Evolutionary conservation across 2,888 invertebrate genomes (phyloP), one percentile per base, ranked within the genome.

Genomic region (Magallana nippona): DNA sequence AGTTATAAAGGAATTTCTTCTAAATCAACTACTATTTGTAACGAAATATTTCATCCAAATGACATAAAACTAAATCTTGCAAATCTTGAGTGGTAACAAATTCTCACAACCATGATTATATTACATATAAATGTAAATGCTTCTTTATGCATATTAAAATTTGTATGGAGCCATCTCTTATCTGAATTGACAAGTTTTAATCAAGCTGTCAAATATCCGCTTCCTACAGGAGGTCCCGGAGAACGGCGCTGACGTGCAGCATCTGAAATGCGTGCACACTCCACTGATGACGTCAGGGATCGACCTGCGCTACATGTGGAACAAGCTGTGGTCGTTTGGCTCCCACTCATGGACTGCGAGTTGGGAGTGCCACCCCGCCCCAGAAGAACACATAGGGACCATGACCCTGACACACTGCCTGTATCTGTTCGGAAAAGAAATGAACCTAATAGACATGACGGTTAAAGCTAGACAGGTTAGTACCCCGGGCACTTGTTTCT

Each of bases 241-340:
- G 93, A 98, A 98, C 91, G 98, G 97, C 0, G 97, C 97, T 0
- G 98, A 98, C 91, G 95, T 97, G 1, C 96, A 97, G 0, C 98
- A 98, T 92, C 95, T 98, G 32, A 95, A 95, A 82, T 96, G 96
- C 0, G 96, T 98, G 0, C 98, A 98, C 89, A 96, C 96, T 0
- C 95, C 96, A 0, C 93, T 94, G 1, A 93, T 96, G 84, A 84
- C 96, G 55, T 95, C 95, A 84, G 95, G 96, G 27, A 92, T 94
- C 82, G 91, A 94, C 82, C 90, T 94, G 55, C 87, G 92, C 15
- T 86, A 86, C 78, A 93, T 92, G 89, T 93, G 94, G 82, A 91
- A 90, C 17, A 92, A 93, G 80, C 87, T 94, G 57, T 94, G 94
- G 88, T 92, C 93, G 13, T 93, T 95, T 57, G 91, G 96, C 94